phyloP scores from a whole-genome alignment of 2,888 invertebrate species.

The Steinernema scapterisci region DNA sequence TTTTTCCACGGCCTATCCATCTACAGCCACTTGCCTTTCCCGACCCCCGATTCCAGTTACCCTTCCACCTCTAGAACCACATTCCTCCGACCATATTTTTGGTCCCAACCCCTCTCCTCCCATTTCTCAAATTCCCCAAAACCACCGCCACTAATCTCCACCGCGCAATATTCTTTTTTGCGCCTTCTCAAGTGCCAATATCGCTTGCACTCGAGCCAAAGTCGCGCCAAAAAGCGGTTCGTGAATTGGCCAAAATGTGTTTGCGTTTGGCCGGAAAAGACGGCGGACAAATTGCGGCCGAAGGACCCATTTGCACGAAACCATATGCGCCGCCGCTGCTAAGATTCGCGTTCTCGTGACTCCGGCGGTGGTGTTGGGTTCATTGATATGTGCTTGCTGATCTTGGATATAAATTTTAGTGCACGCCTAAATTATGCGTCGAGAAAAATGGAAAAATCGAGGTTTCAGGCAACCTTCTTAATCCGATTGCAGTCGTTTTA shows the following conservation, averaged over 20 bases:
- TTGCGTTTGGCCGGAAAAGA: slow-evolving; percentile 26
- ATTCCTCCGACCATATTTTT: too few relatives aligned
- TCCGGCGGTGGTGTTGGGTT: slow-evolving; percentile 3
- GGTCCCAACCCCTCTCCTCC: too few relatives aligned
- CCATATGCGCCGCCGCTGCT: slow-evolving; percentile 29
- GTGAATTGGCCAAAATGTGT: slow-evolving; percentile 9
- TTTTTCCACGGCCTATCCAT: too few relatives aligned
- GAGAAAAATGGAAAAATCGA: too few relatives aligned
- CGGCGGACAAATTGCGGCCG: slow-evolving; percentile 7
- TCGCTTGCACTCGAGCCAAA: slow-evolving; percentile 13
- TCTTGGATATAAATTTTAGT: too few relatives aligned
- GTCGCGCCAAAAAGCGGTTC: slow-evolving; percentile 21
- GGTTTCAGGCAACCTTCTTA: too few relatives aligned
- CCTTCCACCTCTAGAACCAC: too few relatives aligned
- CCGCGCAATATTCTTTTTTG: slow-evolving; percentile 14
- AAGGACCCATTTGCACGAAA: slow-evolving; percentile 18
- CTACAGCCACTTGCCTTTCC: too few relatives aligned
- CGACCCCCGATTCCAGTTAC: too few relatives aligned
- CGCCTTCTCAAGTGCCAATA: slow-evolving; percentile 21
- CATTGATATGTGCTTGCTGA: too few relatives aligned
- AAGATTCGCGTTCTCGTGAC: not conserved
- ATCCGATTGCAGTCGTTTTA: too few relatives aligned
- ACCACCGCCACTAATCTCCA: not conserved
- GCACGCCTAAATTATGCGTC: too few relatives aligned
- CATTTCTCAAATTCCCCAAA: not conserved